Evolutionary conservation across 2,797 vertebrate genomes (phyloP).

Genomic region (Spinus olivaceus): DNA sequence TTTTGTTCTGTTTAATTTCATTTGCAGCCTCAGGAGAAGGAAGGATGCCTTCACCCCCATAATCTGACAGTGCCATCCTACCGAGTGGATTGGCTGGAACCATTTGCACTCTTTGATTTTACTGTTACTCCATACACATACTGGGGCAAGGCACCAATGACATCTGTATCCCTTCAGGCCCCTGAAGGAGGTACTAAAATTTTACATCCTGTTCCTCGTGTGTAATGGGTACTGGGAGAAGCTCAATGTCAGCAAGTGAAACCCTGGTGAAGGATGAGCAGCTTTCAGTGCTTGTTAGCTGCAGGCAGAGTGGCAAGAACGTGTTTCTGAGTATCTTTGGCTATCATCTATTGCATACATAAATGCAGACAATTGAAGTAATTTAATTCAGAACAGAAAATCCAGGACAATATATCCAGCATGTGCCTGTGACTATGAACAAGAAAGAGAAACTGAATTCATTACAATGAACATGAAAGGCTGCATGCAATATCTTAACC

Average conservation of each 20-base stretch:
- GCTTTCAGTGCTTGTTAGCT: background rate
- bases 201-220: background rate
- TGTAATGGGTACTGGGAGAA: background rate
- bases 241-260: background rate
- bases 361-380: background rate
- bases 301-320: background rate
- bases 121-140: constrained; percentile 77
- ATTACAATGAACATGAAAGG: background rate
- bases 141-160: constrained; percentile 74
- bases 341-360: background rate
- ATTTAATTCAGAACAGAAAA: background rate
- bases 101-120: constrained; percentile 72
- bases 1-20: constrained; percentile 1
- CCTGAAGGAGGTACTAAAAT: constrained; percentile 72
- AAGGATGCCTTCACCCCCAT: constrained; percentile 36
- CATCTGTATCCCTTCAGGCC: constrained; percentile 60
- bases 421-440: background rate
- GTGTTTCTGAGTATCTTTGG: background rate
- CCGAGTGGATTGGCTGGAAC: constrained; percentile 66
- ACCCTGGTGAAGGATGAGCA: background rate
- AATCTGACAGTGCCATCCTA: constrained; percentile 54
- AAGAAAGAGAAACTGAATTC: background rate
- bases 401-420: background rate
- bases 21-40: constrained; percentile 50
- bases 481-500: background rate